phyloP scores from a whole-genome alignment of 2,113 vertebrate genomes.

The Prionailurus viverrinus region DNA sequence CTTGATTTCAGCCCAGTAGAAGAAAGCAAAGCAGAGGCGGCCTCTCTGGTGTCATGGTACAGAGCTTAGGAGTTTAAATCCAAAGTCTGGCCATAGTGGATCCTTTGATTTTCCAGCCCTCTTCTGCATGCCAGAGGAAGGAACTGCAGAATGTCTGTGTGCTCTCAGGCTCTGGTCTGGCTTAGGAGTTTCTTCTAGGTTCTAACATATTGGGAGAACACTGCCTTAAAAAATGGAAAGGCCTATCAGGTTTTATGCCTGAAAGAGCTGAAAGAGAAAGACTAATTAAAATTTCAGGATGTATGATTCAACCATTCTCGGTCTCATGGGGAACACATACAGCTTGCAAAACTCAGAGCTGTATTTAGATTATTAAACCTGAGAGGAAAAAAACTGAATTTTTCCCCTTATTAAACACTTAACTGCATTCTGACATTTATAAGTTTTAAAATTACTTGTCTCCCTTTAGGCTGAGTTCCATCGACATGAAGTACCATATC shows the following conservation, averaged over 20 bases:
- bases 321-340: not conserved
- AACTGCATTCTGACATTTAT: constrained; percentile 40
- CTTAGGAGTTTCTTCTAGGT: not conserved
- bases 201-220: not conserved
- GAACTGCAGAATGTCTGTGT: not conserved
- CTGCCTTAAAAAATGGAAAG: not conserved
- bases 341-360: constrained; percentile 51
- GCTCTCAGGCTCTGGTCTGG: not conserved
- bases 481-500: constrained; percentile 97
- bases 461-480: constrained; percentile 94
- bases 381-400: not conserved
- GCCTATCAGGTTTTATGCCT: not conserved
- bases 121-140: not conserved
- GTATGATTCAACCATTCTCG: not conserved
- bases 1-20: constrained; percentile 98
- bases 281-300: constrained; percentile 50
- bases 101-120: not conserved
- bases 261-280: not conserved
- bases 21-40: constrained; percentile 93
- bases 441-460: constrained; percentile 72
- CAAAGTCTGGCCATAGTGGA: not conserved
- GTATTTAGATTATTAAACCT: constrained; percentile 63
- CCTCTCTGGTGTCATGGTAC: constrained; percentile 96
- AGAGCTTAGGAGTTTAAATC: constrained; percentile 36
- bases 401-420: constrained; percentile 57